Evolutionary conservation across 2,797 vertebrate species (phyloP).

Genomic region (Hypotaenidia philippensis): DNA sequence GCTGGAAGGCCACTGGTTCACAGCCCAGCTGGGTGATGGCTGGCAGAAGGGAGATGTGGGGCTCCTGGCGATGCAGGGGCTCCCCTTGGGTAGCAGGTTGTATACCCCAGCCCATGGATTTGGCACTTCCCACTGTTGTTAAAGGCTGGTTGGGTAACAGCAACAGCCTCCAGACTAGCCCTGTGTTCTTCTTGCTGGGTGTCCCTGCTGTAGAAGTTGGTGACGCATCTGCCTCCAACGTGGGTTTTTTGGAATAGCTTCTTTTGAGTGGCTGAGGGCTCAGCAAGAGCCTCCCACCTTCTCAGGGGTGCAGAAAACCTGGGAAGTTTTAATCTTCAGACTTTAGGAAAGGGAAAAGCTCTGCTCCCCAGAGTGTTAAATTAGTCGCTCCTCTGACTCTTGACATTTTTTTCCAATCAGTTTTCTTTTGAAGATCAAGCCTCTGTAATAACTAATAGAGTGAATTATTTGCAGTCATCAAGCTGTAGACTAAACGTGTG

Average conservation of each 20-base stretch:
- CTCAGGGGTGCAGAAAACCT: background rate
- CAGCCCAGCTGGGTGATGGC: background rate
- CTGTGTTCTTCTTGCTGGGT: accelerated
- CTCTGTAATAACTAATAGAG: background rate
- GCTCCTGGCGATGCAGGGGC: no score
- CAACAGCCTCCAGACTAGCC: background rate
- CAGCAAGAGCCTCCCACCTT: background rate
- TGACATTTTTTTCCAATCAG: background rate
- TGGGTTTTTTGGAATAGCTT: background rate
- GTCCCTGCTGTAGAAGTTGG: background rate
- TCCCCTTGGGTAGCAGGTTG: background rate
- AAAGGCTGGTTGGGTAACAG: background rate
- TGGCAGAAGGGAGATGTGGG: background rate
- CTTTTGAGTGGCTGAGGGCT: background rate
- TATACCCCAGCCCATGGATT: accelerated
- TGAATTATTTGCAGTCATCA: background rate
- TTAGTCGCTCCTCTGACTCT: background rate
- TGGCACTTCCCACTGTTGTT: accelerated
- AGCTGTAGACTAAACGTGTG: background rate
- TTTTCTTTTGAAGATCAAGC: background rate
- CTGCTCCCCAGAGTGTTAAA: background rate
- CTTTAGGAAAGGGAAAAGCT: background rate
- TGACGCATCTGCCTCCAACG: background rate
- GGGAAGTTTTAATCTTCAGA: background rate
- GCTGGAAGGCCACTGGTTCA: background rate